Evolutionary conservation across 2,113 vertebrate species (phyloP).

Genomic region (Pygoscelis adeliae): DNA sequence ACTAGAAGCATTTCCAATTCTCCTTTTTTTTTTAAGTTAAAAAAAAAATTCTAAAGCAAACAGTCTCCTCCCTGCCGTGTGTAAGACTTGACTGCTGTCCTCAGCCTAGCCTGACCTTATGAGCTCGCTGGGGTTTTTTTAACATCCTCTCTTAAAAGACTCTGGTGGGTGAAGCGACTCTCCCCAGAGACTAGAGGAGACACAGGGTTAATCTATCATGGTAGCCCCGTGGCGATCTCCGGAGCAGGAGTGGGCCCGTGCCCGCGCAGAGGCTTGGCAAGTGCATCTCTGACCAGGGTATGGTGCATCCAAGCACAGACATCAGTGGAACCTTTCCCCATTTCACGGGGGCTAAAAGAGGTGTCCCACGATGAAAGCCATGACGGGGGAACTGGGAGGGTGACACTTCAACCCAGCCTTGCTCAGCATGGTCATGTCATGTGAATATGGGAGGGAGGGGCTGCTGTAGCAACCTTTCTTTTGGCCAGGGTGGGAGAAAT

Average conservation of each 20-base stretch:
- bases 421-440: neutral
- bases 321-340: neutral
- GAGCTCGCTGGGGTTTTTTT: neutral
- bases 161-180: neutral
- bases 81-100: neutral
- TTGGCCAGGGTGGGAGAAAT: neutral
- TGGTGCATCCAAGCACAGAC: neutral
- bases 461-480: neutral
- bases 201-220: fast-evolving
- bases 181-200: neutral
- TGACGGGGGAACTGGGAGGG: neutral
- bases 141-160: neutral
- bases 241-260: neutral
- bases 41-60: conserved; percentile 16
- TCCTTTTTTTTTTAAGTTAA: neutral
- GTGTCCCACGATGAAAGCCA: neutral
- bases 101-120: neutral
- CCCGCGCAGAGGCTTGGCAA: neutral
- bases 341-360: fast-evolving
- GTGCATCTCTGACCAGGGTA: neutral
- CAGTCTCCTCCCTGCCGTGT: neutral
- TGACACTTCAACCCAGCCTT: neutral
- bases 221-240: neutral
- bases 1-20: conserved; percentile 14
- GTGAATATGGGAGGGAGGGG: neutral